A percentile compares a stretch with the other conserved stretches of the same genome.
phyloP scores from a whole-genome alignment of 2,888 invertebrate genomes.

The Tenthredo mesomela region DNA sequence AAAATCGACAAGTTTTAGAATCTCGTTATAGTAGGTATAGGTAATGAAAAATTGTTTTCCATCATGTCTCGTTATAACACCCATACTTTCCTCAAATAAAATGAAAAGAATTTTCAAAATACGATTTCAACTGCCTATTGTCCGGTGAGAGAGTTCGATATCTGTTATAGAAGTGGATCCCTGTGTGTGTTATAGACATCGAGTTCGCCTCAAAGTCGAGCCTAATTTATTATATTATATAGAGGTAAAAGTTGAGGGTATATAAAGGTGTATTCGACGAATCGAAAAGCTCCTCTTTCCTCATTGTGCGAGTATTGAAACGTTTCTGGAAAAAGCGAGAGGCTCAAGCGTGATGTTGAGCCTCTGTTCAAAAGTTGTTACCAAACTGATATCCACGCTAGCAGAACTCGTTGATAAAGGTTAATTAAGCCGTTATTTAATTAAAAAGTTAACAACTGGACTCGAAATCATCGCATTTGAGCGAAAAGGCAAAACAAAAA shows the following conservation, averaged over 20 bases:
- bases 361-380: not conserved
- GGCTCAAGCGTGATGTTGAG: not conserved
- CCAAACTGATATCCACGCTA: not conserved
- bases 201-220: not conserved
- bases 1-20: not conserved
- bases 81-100: not conserved
- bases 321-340: not conserved
- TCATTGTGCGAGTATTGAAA: not conserved
- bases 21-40: not conserved
- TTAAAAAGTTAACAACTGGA: constrained; percentile 39
- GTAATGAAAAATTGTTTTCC: not conserved
- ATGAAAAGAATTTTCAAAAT: constrained; percentile 1
- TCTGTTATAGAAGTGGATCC: not conserved
- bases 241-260: not conserved
- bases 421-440: constrained; percentile 42
- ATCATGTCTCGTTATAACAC: not conserved
- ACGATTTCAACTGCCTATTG: not conserved
- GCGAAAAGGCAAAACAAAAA: not conserved
- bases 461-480: not conserved
- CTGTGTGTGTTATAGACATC: not conserved
- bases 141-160: not conserved
- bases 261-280: not conserved
- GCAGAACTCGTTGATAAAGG: not conserved
- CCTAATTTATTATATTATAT: not conserved
- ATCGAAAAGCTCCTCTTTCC: not conserved